Evolutionary conservation across 2,797 vertebrate genomes (phyloP).

Genomic region (Ibycter americanus): DNA sequence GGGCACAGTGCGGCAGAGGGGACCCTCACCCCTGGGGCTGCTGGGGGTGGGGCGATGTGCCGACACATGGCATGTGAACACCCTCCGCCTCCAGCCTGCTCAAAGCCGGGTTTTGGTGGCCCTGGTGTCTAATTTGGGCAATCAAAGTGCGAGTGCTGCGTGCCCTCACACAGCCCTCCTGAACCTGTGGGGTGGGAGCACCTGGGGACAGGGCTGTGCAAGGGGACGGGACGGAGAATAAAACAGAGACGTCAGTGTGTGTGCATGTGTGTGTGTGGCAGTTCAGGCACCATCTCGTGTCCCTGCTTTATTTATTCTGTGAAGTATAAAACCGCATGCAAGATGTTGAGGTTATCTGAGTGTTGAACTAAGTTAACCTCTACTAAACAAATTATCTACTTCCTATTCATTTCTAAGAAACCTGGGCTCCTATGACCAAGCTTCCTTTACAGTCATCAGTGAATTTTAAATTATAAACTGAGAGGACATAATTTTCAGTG

Average conservation of each 20-base stretch:
- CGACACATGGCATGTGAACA: fast-evolving
- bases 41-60: fast-evolving
- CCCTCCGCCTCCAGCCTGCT: not conserved
- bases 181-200: not conserved
- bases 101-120: not conserved
- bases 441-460: constrained; percentile 32
- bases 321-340: not conserved
- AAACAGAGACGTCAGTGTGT: not conserved
- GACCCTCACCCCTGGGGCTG: not conserved
- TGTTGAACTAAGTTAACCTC: constrained; percentile 12
- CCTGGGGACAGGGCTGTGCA: not conserved
- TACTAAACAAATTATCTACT: not conserved
- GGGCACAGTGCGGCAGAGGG: not conserved
- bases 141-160: not conserved
- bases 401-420: constrained; percentile 52
- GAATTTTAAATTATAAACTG: not conserved
- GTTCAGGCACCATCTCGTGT: not conserved
- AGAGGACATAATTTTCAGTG: not conserved
- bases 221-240: not conserved
- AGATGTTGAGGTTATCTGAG: constrained; percentile 15
- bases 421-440: not conserved
- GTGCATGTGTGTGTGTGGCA: not conserved
- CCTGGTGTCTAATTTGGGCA: not conserved
- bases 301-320: not conserved
- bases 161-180: not conserved